Base-by-base conservation (phyloP, 2,888 invertebrate species). In the Clepsis dumicolana region DNA sequence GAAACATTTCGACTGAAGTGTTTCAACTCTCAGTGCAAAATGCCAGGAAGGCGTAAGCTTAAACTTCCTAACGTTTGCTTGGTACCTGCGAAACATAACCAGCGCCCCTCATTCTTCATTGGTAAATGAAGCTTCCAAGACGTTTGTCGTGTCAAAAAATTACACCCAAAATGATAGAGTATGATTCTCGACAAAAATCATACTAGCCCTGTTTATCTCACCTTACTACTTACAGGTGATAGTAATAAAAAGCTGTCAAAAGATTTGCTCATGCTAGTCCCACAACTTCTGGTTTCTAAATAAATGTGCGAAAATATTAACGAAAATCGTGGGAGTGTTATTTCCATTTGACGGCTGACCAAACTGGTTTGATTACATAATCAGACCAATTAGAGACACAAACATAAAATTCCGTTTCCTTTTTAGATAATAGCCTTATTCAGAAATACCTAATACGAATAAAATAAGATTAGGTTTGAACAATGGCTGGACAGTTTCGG, bases 301-400 rank as follows among this genome's bases (percentile, higher is more conserved):
- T 52, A 41, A 54, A 63, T 48, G 38, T 57, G 62, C 67, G 56
- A 68, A 56, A 50, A 67, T 50, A 67, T 62, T 52, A n/a, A 59
- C 63, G 38, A 52, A 59, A 50, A 63, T 52, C 57, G 59, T 68
- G 68, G 44, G 68, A 68, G 25, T 27, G 48, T 29, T 44, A 14
- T 44, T 63, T 64, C 16, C 44, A 64, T 52, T 41, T 29, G 29
- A 18, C 41, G 25, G 62, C 18, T 16, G 63, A 32, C 57, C 68
- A 64, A 68, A 64, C 64, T 12, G 8, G 64, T 68, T 25, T 52
- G 4, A n/a, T 68, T 59, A 25, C 63, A 38, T 59, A 64, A 68
- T 59, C 32, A 32, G 50, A 27, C 64, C 52, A 59, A 59, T 63
- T 64, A 68, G 63, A 52, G 57, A 38, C 48, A 48, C 21, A 3